Conservation (phyloP, 2,888 invertebrate species). For the Rotaria socialis region DNA sequence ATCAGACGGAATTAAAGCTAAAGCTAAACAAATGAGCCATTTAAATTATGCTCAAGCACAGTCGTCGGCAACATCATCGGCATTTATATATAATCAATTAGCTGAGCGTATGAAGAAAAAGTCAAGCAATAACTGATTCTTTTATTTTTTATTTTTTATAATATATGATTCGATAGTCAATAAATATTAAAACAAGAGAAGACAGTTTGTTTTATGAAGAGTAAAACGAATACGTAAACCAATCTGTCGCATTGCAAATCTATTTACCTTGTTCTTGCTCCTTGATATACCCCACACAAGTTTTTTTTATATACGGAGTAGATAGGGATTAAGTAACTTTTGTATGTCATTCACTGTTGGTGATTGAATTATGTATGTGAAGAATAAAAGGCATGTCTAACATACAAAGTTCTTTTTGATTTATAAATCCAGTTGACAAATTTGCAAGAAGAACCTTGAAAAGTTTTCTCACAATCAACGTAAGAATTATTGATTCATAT, state of each 20-base stretch:
- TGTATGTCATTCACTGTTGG: constrained; percentile 18
- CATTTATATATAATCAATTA: constrained; percentile 28
- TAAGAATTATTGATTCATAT: not conserved
- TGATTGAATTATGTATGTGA: constrained; percentile 2
- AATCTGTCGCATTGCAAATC: not conserved
- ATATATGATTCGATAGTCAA: not conserved
- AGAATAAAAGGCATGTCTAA: not conserved
- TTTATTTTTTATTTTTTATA: not conserved
- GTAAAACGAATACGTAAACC: not conserved
- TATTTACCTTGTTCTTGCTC: not conserved
- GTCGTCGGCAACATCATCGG: constrained; percentile 25
- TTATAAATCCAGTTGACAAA: not conserved
- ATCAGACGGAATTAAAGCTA: not conserved
- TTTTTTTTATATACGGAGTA: not conserved
- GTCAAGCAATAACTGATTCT: not conserved
- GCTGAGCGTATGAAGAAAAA: not conserved
- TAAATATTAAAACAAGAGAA: not conserved
- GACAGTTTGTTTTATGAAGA: not conserved
- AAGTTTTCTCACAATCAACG: not conserved
- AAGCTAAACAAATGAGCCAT: not conserved
- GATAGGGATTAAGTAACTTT: not conserved
- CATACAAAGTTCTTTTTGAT: not conserved
- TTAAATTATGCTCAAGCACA: constrained; percentile 30
- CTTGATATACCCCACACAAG: not conserved
- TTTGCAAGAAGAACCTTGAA: not conserved